Conservation (phyloP, 2,888 invertebrate genomes). For the Actias luna region DNA sequence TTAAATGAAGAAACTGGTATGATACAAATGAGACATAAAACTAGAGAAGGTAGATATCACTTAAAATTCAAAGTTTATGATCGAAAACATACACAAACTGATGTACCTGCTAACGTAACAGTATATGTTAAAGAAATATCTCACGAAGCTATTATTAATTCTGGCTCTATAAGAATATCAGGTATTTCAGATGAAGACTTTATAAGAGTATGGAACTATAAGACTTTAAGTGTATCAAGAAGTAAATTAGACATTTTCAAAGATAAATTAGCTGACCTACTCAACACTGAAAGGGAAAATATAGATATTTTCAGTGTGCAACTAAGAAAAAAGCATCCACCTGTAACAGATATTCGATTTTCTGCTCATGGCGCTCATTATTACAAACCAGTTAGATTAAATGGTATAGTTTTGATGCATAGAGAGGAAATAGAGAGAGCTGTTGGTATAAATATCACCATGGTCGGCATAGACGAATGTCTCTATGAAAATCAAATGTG, state of each 20-base stretch:
- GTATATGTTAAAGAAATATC: constrained; percentile 97
- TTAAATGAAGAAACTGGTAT: constrained; percentile 95
- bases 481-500: constrained; percentile 97
- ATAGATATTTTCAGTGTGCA: constrained; percentile 99
- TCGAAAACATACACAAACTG: constrained; percentile 95
- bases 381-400: constrained; percentile 95
- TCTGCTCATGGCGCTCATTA: constrained; percentile 98
- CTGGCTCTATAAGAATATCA: constrained; percentile 95
- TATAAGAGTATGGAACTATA: constrained; percentile 96
- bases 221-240: constrained; percentile 90
- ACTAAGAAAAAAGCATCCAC: constrained; percentile 91
- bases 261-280: constrained; percentile 91
- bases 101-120: constrained; percentile 97
- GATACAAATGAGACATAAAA: constrained; percentile 97
- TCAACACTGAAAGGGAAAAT: constrained; percentile 92
- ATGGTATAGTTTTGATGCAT: constrained; percentile 96
- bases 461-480: constrained; percentile 99
- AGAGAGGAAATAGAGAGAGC: constrained; percentile 96
- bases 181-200: constrained; percentile 98
- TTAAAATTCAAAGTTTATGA: constrained; percentile 94
- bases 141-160: constrained; percentile 97
- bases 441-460: constrained; percentile 97
- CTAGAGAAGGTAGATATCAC: constrained; percentile 92
- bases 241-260: constrained; percentile 95
- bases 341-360: constrained; percentile 95